phyloP scores from a whole-genome alignment of 2,113 vertebrate species.

The Pangasianodon hypophthalmus region DNA sequence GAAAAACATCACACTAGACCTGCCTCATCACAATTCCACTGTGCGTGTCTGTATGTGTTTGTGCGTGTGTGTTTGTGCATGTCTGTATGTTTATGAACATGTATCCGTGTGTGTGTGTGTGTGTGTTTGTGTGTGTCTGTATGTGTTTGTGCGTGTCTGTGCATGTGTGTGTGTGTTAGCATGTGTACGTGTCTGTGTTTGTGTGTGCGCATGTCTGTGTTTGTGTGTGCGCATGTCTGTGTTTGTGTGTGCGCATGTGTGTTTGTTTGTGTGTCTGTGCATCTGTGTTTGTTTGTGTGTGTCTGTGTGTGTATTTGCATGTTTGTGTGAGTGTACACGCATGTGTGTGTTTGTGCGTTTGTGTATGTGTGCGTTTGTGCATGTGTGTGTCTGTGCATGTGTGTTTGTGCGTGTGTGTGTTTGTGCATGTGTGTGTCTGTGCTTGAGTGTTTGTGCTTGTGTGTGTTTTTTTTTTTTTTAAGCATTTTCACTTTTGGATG shows the following conservation, averaged over 20 bases:
- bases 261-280: neutral
- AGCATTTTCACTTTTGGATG: constrained; percentile 50
- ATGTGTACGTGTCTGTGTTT: neutral
- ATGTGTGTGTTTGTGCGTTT: neutral
- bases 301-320: neutral
- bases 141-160: neutral
- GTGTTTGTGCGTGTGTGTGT: neutral
- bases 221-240: neutral
- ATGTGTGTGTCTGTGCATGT: neutral
- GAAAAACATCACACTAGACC: neutral
- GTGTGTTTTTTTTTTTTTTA: neutral
- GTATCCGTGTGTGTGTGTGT: neutral
- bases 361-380: no score
- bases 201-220: neutral
- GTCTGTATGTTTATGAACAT: neutral
- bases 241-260: neutral
- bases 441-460: no score
- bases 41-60: neutral
- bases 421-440: neutral
- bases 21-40: constrained; percentile 2
- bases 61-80: neutral
- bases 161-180: neutral
- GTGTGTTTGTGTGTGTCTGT: neutral
- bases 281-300: neutral
- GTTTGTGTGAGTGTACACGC: neutral